Conservation (phyloP, 2,888 invertebrate species). For the Protodeltote pygarga region DNA sequence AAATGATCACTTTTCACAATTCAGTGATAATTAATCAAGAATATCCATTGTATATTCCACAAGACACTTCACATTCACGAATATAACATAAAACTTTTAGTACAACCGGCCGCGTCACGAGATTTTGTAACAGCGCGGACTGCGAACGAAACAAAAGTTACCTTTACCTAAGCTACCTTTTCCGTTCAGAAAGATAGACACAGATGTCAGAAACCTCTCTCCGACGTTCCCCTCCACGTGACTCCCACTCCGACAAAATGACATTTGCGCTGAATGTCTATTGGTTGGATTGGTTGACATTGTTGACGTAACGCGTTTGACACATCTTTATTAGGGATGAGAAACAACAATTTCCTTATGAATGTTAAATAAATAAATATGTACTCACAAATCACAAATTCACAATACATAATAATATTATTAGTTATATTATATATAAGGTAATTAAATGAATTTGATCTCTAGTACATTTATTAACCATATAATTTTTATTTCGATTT, state of each 20-base stretch:
- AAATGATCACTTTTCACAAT: slow-evolving; percentile 61
- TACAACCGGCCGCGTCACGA: slow-evolving; percentile 61
- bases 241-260: too few relatives aligned
- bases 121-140: slow-evolving; percentile 59
- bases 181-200: too few relatives aligned
- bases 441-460: too few relatives aligned
- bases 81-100: slow-evolving; percentile 52
- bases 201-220: slow-evolving; percentile 49
- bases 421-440: too few relatives aligned
- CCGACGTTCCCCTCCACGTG: slow-evolving; percentile 60
- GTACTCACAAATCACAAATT: too few relatives aligned
- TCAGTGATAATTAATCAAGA: slow-evolving; percentile 60
- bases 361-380: too few relatives aligned
- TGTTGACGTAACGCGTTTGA: too few relatives aligned
- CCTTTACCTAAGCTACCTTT: slow-evolving; percentile 32
- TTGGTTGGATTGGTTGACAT: too few relatives aligned
- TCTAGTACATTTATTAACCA: too few relatives aligned
- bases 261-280: slow-evolving; percentile 43
- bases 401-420: too few relatives aligned
- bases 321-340: not conserved
- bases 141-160: slow-evolving; percentile 47
- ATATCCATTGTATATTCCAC: slow-evolving; percentile 78
- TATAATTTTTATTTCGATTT: too few relatives aligned
- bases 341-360: too few relatives aligned
- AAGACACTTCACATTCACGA: slow-evolving; percentile 75